Base-by-base conservation (phyloP, 2,888 invertebrate species). In the Meandrusa payeni region DNA sequence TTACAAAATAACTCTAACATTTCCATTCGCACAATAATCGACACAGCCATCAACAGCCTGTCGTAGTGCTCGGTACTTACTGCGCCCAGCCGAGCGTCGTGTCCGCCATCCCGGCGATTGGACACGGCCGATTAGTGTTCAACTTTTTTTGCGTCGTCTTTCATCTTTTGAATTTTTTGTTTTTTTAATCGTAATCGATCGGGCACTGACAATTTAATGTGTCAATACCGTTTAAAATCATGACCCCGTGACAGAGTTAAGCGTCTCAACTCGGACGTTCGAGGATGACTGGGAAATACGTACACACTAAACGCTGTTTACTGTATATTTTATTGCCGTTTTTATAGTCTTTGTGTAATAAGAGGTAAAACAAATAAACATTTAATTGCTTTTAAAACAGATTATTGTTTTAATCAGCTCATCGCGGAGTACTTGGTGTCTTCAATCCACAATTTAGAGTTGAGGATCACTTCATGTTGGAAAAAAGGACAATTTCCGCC, bases 171-270 rank as follows among this genome's bases (percentile, higher is more conserved):
- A 22, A n/a, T 17, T 19, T 26, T 32, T 32, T 26, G 24, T 17
- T 31, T 6, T 31, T 11, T 19, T 2, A 23, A 19, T 7, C 11
- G 12, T 29, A 39, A 41, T 41, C 41, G 29, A 34, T 41, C 41
- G 7, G 34, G 12, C 34, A 23, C 41, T 4, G 34, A 36, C 41
- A 11, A 36, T 41, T 41, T 29, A 23, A 41, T 36, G 34, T 41
- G 34, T 41, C 41, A 34, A 41, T 22, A 41, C 28, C 28, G 23
- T 36, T 34, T 29, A 28, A 23, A 41, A 29, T 29, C n/a, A 6
- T 17, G 29, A 39, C 17, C 28, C 28, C 13, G n/a, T 31, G 13
- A 22, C 23, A 9, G 23, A 23, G 13, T 9, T 17, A 13, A 27
- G 15, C 22, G 29, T 29, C 5, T 22, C 12, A 29, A 29, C 5